Evolutionary conservation across 2,113 vertebrate species (phyloP), one percentile per base, ranked within the genome.

Genomic region (Muscicapa adusta): DNA sequence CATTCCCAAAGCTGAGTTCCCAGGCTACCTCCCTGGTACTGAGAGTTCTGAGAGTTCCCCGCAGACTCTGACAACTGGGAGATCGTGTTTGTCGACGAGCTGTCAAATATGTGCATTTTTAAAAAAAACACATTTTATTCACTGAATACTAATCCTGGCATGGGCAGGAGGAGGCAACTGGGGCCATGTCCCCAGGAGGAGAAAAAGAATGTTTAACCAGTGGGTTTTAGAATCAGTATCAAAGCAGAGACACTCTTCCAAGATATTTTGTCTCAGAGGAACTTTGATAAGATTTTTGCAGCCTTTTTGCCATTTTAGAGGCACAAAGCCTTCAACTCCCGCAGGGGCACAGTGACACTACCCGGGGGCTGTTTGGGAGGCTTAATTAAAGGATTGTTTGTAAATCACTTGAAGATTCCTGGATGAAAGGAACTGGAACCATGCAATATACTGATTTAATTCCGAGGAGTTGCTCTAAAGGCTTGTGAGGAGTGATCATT

Each of bases 361-460:
- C 43, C 70, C 5, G 0, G 58, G 83, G 63, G 81, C 71, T 85
- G 24, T 50, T 91, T 79, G 51, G 53, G 48, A 92, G 58, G 63
- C 17, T 95, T 93, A 96, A 95, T 96, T 76, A 94, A 92, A 47
- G 62, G 54, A 51, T 72, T 87, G 82, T 76, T 93, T 87, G 66
- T 77, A 73, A 92, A 87, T 71, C 56, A 40, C 24, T 85, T 26
- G 57, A 81, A 80, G 76, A 43, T 66, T 65, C 57, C 38, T 72
- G 65, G 85, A 79, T 90, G 90, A 94, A 95, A 94, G 65, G 90
- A 78, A 0, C 72, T 90, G 91, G 63, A 67, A n/a, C 67, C 5
- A 0, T 60, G 85, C 70, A 62, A 47, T 54, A n/a, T 16, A 18
- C 50, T 28, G 70, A 53, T 79, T 88, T 88, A 71, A 88, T 81